Evolutionary conservation across 2,797 vertebrate genomes (phyloP), one percentile per base, ranked within the genome.

Genomic region (Pipistrellus pipistrellus): DNA sequence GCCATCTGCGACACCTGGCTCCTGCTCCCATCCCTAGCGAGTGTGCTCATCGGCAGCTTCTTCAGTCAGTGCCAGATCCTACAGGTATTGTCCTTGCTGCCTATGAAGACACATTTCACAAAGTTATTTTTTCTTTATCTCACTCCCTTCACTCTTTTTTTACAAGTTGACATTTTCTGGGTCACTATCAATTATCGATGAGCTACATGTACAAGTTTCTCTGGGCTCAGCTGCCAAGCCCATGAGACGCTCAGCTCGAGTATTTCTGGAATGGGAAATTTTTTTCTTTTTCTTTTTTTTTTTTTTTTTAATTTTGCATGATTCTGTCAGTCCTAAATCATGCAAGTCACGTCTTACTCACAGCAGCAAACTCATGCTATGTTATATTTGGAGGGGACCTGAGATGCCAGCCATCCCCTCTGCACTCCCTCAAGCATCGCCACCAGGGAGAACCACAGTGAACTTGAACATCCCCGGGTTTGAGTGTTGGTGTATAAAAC

Each of bases 61-160:
- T 88, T 95, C 93, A 21, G 14, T 99, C 98, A 99, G 85, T 97
- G 98, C 99, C 99, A 99, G 98, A 99, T 99, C 97, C 99, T 98
- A 87, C 99, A 99, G 88, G 99, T 99, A 97, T 99, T 99, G 95
- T 99, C 99, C 98, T 99, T 99, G 98, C 99, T 99, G 32, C 99
- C 99, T 99, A 98, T 59, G 3, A 96, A 97, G 41, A 92, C 95
- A 98, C 64, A 92, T 32, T 13, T 17, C 32, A 32, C 8, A 1
- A 30, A 75, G 20, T 94, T 20, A 93, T 23, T 55, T 86, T 57
- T 87, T 68, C 32, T 48, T 53, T 35, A n/a, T 53, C 53, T 55
- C 8, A 75, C 20, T 55, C 55, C 20, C 4, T 71, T 66, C 23
- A 30, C 25, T 25, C 9, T 62, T 48, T 48, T 59, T 44, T 41